Base-by-base conservation (phyloP, 2,797 vertebrate genomes). In the Oreochromis grahami region DNA sequence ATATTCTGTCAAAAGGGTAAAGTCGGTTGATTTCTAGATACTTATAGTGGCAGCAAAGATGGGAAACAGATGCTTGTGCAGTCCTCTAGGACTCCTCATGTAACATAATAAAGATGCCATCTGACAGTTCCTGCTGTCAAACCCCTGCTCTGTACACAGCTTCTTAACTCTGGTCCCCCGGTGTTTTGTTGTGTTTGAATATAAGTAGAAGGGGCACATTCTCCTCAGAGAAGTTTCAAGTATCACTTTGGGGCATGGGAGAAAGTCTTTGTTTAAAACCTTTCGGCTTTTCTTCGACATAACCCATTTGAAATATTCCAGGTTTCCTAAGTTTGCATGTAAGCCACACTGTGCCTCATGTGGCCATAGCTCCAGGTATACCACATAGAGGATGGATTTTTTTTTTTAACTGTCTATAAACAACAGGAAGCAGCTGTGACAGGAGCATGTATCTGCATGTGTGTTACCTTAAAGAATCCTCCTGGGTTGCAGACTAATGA, bases 101-200 rank as follows among this genome's bases (percentile, higher is more conserved):
- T 87, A 88, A 90, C 86, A 76, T 91, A 93, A 94, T 96, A 95
- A 94, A 94, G 92, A 94, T 90, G 92, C 93, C 93, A 94, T 94
- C 92, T 95, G 93, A 95, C 92, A 92, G 88, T 87, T 95, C 91
- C 93, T 94, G 91, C 93, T 96, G 94, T 95, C 93, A 89, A 89
- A 92, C 84, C 81, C 78, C 87, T 85, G 89, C 91, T 94, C 91
- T 85, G 77, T 80, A 86, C 83, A 83, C 87, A 84, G 82, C 87
- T 82, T 86, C 82, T 86, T 79, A 90, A 88, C 89, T 85, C 84
- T 70, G 72, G 41, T 92, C 84, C 89, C 86, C 65, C 4, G 5
- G 85, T 89, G 85, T 84, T 92, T 87, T 87, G 80, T 88, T 88
- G 68, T 85, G 52, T 93, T 92, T 91, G 87, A 90, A 85, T 88